Conservation (phyloP, 2,113 vertebrate genomes). For the Gambusia affinis region DNA sequence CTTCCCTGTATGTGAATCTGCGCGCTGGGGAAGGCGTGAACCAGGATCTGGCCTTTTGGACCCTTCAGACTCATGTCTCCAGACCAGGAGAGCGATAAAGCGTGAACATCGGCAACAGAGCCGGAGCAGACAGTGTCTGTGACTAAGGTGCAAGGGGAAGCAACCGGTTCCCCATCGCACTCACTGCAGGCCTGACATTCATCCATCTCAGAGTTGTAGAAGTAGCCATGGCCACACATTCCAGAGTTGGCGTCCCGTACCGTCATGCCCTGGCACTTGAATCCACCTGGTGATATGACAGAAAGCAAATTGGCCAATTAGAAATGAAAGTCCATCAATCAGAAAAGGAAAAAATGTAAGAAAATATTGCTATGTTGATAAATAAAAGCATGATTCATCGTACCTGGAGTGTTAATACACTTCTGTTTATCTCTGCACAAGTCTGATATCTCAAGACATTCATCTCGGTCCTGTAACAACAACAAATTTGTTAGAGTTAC, state of each 20-base stretch:
- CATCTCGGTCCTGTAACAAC: slow-evolving; percentile 86
- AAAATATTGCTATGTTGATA: background rate
- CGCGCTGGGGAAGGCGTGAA: slow-evolving; percentile 75
- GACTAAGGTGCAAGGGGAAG: slow-evolving; percentile 78
- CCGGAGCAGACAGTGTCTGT: slow-evolving; percentile 83
- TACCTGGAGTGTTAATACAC: slow-evolving; percentile 87
- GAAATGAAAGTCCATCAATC: background rate
- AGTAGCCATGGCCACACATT: slow-evolving; percentile 83
- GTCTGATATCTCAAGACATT: slow-evolving; percentile 83
- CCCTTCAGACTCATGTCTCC: slow-evolving; percentile 72
- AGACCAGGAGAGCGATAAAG: slow-evolving; percentile 83
- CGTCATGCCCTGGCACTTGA: slow-evolving; percentile 85
- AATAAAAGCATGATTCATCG: background rate
- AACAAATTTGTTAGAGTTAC: slow-evolving; percentile 5
- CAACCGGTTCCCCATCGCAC: slow-evolving; percentile 80
- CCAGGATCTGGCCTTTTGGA: slow-evolving; percentile 43
- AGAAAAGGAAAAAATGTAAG: background rate
- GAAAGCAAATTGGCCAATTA: background rate
- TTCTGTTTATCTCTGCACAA: slow-evolving; percentile 85
- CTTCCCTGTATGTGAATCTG: slow-evolving; percentile 81
- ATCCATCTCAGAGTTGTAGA: slow-evolving; percentile 84
- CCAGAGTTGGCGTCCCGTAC: slow-evolving; percentile 80
- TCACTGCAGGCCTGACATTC: slow-evolving; percentile 86
- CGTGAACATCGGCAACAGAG: slow-evolving; percentile 69
- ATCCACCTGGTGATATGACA: slow-evolving; percentile 82